Evolutionary conservation across 2,113 vertebrate species (phyloP), one percentile per base, ranked within the genome.

Genomic region (Clarias magur): DNA sequence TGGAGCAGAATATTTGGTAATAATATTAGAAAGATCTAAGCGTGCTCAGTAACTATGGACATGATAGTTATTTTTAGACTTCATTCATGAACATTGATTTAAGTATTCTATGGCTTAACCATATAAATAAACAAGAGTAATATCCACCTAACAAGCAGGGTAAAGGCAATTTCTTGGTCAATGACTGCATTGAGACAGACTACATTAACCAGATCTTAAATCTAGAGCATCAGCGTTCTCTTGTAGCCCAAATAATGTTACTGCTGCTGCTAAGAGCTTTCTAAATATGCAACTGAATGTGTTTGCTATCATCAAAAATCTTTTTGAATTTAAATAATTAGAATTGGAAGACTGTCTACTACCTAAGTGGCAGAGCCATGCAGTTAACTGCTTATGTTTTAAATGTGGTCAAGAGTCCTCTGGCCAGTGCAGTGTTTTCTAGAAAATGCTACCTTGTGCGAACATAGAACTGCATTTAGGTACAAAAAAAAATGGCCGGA

Each of bases 391-490:
- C 5, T 1, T 63, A 82, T 63, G 59, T 63, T 82, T 81, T 81
- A 53, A 65, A 82, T 48, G 62, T 82, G 25, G 42, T 82, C n/a
- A 70, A 30, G 65, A 13, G 12, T 57, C 12, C 8, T 68, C 21
- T 67, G 81, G 23, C 63, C 15, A 48, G 42, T 68, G 23, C 62
- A 82, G 34, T 65, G 60, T 56, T 79, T 79, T 78, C 3, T 30
- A 82, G 34, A 54, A 53, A 23, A 27, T 83, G 54, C 67, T 59
- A 59, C 19, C 53, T 3, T 73, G 30, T 59, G 54, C 73, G 82
- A 62, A 84, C 53, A 72, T 57, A 72, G 57, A 83, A 56, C 65
- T 15, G 57, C 82, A 83, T 84, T 84, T 62, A 38, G 27, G 54
- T 10, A 1, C 60, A 75, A 27, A 67, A 17, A 53, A 68, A 83